Evolutionary conservation across 2,888 invertebrate genomes (phyloP), one percentile per base, ranked within the genome.

Genomic region (Helobdella robusta): DNA sequence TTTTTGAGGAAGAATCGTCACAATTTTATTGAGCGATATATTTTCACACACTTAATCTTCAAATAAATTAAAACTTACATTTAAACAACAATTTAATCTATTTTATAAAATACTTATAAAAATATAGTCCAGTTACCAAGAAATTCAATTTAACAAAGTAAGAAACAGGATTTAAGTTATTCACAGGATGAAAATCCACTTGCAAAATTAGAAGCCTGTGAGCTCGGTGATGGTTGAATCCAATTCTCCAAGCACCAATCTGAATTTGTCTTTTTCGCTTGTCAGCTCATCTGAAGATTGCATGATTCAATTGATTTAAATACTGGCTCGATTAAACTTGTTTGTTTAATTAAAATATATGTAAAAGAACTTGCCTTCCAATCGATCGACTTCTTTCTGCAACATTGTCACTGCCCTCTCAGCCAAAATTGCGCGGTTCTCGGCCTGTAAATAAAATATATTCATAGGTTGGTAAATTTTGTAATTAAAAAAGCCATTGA

Each of bases 301-400:
- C n/a, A 11, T n/a, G 2, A 23, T 3, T 28, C 3, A 28, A 18
- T 35, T 20, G 20, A 1, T 11, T 48, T 15, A 48, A 23, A 23
- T 15, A 6, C 25, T 8, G 3, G 23, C 23, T 2, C 48, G 23
- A 1, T 48, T 40, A 40, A 1, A 25, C 8, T 48, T 23, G n/a
- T 4, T 48, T 4, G 23, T 4, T 46, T 46, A 8, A 46, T 46
- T 35, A 18, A 20, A 4, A 34, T 34, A 5, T 18, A 8, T 58
- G 58, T 8, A 28, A 5, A 32, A 30, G 56, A 56, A 20, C 56
- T 36, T 67, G 71, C 72, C 71, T 91, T 99, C 98, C 85, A 99
- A 90, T 89, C 97, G 92, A 89, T 99, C 98, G 84, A 99, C 98
- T 86, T 99, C 98, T 86, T 98, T 99, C 85, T 99, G 98, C 83